These are phyloP conservation scores for Dryobota labecula DNA, from an alignment of 2,888 invertebrate genomes.

Conservation along the genomic window DNA sequence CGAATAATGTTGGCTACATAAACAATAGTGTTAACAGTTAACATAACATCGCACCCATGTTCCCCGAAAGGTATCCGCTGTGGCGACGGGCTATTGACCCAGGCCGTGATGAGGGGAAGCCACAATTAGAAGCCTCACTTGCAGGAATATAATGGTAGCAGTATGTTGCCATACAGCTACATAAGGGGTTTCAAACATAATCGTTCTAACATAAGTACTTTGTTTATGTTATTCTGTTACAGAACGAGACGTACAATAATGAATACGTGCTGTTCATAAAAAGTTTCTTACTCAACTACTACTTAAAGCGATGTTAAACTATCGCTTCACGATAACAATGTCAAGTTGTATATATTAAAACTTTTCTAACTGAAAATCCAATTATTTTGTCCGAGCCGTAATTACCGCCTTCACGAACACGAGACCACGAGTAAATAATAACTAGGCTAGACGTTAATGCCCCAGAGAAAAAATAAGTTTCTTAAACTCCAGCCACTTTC, in stretches of 20 bases:
- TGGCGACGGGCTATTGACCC: background rate
- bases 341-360: background rate
- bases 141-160: background rate
- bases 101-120: background rate
- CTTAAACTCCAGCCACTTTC: conserved; percentile 28
- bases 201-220: background rate
- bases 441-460: conserved; percentile 43
- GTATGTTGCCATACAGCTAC: no score
- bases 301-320: background rate
- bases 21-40: no score
- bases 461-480: conserved; percentile 40
- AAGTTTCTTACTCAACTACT: background rate
- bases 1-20: background rate
- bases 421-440: conserved; percentile 27
- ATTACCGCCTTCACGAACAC: conserved; percentile 7
- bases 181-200: background rate
- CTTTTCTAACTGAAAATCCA: conserved; percentile 10
- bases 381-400: conserved; percentile 29
- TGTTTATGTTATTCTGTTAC: background rate
- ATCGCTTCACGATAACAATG: background rate
- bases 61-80: no score
- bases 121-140: background rate
- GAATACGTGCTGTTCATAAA: no score
- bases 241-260: background rate
- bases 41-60: no score